Conservation (phyloP, 2,888 invertebrate genomes). For the Nudaria mundana region DNA sequence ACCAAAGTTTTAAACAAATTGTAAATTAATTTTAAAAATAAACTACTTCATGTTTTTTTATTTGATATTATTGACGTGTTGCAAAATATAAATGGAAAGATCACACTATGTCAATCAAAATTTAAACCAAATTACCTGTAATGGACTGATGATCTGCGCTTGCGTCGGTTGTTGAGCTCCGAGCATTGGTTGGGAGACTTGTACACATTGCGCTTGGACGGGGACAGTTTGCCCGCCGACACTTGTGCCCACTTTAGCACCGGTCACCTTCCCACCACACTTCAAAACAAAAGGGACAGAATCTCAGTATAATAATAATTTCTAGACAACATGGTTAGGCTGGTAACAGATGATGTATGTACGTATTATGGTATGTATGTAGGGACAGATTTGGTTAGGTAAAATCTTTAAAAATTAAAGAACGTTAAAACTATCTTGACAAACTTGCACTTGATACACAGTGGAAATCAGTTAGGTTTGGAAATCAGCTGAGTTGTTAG, state of each 20-base stretch:
- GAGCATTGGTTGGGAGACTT: constrained; percentile 86
- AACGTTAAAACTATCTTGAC: too few relatives aligned
- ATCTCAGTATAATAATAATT: neutral
- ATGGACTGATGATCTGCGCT: constrained; percentile 87
- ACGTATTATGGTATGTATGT: too few relatives aligned
- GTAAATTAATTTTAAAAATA: too few relatives aligned
- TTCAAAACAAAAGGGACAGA: constrained; percentile 36
- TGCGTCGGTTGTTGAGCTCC: constrained; percentile 84
- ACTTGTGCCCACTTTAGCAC: constrained; percentile 50
- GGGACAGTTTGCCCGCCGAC: constrained; percentile 63
- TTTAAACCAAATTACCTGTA: constrained; percentile 76
- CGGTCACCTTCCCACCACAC: constrained; percentile 63
- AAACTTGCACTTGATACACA: too few relatives aligned
- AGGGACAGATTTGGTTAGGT: too few relatives aligned
- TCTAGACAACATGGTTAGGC: neutral
- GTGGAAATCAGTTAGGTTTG: too few relatives aligned
- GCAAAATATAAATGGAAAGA: neutral
- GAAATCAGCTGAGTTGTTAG: too few relatives aligned
- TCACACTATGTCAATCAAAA: neutral
- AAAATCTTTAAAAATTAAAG: too few relatives aligned
- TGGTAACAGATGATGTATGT: too few relatives aligned
- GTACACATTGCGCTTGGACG: constrained; percentile 85
- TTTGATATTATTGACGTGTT: too few relatives aligned
- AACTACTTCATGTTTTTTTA: too few relatives aligned
- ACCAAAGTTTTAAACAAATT: too few relatives aligned